Conservation (phyloP, 2,113 vertebrate species). For the Stomatorhinus ivindoensis region DNA sequence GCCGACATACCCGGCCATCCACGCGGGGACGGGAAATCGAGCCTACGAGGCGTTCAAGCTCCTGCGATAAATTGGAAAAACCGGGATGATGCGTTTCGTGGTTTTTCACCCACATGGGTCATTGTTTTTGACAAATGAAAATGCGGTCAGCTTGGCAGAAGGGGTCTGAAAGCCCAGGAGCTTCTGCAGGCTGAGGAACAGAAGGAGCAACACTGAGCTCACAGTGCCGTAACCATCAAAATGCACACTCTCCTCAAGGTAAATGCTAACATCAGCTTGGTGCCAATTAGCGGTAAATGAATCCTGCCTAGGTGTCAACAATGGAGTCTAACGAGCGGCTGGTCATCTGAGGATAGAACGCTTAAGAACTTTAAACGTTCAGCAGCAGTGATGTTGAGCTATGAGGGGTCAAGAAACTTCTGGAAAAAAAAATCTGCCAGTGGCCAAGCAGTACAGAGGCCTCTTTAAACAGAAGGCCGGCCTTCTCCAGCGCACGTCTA, state of each 20-base stretch:
- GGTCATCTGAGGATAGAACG: neutral
- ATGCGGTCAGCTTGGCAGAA: neutral
- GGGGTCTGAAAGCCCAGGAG: neutral
- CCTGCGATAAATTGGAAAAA: neutral
- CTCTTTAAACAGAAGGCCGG: neutral
- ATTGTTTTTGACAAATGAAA: neutral
- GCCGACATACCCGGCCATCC: neutral
- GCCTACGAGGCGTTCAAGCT: neutral
- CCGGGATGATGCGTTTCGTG: neutral
- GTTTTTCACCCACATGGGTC: neutral
- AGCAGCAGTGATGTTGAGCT: neutral
- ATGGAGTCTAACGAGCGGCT: neutral
- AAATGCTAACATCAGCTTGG: neutral
- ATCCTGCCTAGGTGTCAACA: neutral
- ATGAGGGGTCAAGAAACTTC: neutral
- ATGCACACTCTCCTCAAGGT: neutral
- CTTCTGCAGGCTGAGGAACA: neutral
- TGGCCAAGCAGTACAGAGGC: neutral
- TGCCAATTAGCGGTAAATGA: neutral
- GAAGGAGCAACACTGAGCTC: neutral
- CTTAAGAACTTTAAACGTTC: neutral
- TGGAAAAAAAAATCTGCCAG: neutral
- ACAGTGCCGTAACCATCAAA: neutral
- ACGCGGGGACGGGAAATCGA: neutral
- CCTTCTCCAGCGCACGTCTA: neutral